Base-by-base conservation (phyloP, 2,113 vertebrate species). In the Chauna torquata region DNA sequence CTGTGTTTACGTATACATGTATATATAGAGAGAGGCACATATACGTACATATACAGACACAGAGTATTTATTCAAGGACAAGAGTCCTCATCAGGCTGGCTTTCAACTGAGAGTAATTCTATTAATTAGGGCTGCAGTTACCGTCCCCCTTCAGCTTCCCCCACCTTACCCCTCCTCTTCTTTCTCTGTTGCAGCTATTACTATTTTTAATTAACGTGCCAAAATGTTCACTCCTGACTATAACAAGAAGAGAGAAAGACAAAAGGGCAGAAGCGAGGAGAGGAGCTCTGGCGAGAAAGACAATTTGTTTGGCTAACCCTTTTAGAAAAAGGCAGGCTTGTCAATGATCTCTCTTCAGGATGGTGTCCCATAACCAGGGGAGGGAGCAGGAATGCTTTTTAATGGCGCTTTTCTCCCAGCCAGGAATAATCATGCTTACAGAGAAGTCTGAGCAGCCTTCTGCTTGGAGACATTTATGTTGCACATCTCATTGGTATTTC, bases 121-220 rank as follows among this genome's bases (percentile, higher is more conserved):
- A 86, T 97, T 97, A 97, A 97, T 97, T 97, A 97, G 66, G 72
- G 70, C 91, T 94, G 83, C 90, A 68, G 90, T 84, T 95, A 93
- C 85, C 30, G 24, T 87, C 88, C 85, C 90, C 45, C 68, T 86
- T 93, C 94, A 96, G 70, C 88, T 96, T 96, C 80, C 82, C 50
- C 70, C 75, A 94, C 61, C 58, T 89, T 65, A 76, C 59, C 82
- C 85, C 83, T 96, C 83, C 88, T 88, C 85, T 92, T 83, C 75
- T 93, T 86, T 94, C 82, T 92, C 91, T 90, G 45, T 86, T 96
- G 86, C 88, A 90, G 95, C 95, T 96, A 96, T 91, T 96, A 96
- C 96, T 97, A 90, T 95, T 97, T 98, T 97, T 98, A 97, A 98
- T 97, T 97, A 97, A 97, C 3, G 24, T 97, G 96, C 74, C 95